Evolutionary conservation across 2,797 vertebrate species (phyloP), one percentile per base, ranked within the genome.

Genomic region (Fundulus diaphanus): DNA sequence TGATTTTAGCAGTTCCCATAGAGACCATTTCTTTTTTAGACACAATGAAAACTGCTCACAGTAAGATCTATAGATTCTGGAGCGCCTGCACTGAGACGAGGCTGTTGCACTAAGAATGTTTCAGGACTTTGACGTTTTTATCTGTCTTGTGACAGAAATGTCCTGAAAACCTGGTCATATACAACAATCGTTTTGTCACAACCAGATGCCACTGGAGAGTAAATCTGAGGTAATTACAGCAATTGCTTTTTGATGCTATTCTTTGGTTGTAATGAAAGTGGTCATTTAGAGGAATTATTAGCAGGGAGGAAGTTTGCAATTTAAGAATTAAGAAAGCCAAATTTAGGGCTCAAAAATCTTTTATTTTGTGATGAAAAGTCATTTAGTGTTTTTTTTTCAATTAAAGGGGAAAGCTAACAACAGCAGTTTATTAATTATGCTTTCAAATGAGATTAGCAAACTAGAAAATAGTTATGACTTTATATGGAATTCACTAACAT

Each of bases 1-100:
- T 33, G 70, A 44, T 76, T 46, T 70, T 12, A 11, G 24, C 35
- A 35, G n/a, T 71, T 77, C n/a, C 46, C 59, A 74, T 46, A 59
- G 75, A 77, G 33, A 73, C 42, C 31, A 12, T 71, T 37, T 59
- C 13, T 54, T 66, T 40, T 27, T 56, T 40, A 76, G 31, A 37
- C 59, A 18, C 29, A 29, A 20, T 54, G 29, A 49, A 66, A 73
- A 48, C n/a, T 54, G 11, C 65, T 63, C 24, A 46, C 6, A 16
- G 7, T 70, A 24, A 66, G 40, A 13, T 66, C 35, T 66, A 42
- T 66, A 37, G 37, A 27, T 66, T 24, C 42, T 42, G 35, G 11
- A 65, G 35, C 0, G 11, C n/a, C 61, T 37, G 33, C 7, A 2
- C 12, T 18, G 35, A 40, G 61, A 40, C 22, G 13, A n/a, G n/a